Evolutionary conservation across 2,113 vertebrate genomes (phyloP).

Genomic region (Psettodes erumei): DNA sequence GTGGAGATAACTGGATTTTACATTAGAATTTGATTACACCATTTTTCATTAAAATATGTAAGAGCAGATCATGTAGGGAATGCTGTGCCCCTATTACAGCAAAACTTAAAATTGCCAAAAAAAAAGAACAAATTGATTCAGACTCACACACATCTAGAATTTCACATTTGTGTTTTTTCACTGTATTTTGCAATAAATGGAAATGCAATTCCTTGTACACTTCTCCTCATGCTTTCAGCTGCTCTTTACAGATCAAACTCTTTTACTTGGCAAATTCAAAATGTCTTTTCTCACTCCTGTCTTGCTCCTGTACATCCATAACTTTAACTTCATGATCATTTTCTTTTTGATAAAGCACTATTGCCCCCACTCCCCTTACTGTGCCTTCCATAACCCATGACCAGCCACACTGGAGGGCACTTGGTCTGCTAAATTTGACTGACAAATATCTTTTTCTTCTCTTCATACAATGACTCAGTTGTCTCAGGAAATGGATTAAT

Average conservation of each 20-base stretch:
- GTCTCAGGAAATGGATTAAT: not conserved
- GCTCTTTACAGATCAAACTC: not conserved
- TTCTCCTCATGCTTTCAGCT: not conserved
- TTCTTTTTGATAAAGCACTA: not conserved
- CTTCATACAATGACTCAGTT: not conserved
- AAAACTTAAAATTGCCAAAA: not conserved
- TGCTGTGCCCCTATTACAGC: not conserved
- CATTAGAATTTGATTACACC: not conserved
- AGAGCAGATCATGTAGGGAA: not conserved
- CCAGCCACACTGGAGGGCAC: not conserved
- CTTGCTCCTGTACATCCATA: not conserved
- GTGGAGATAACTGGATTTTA: not conserved
- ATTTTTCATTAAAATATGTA: conserved; percentile 6
- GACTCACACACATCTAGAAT: no score
- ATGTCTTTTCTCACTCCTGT: not conserved
- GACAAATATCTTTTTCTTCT: not conserved
- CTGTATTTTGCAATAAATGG: no score
- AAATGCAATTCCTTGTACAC: no score
- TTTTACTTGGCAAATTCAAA: not conserved
- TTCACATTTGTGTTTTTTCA: no score
- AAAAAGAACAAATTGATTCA: not conserved
- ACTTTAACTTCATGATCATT: not conserved
- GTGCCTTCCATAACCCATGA: not conserved
- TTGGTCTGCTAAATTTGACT: not conserved
- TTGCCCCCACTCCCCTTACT: not conserved